phyloP scores from a whole-genome alignment of 2,113 vertebrate species.

The Thunnus maccoyii region DNA sequence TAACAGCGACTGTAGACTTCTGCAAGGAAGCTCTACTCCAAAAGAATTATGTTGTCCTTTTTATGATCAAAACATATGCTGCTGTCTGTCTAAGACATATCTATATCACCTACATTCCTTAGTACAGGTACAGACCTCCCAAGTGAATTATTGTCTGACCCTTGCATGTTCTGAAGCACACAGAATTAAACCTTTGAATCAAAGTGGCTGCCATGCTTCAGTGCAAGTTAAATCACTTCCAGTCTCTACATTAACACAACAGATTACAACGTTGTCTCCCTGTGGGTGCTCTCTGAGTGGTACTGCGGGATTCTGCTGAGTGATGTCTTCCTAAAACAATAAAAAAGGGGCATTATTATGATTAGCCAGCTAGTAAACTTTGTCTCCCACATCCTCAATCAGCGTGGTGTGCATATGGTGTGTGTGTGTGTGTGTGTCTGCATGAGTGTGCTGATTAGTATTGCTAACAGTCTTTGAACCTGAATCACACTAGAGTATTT shows the following conservation, averaged over 20 bases:
- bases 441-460: constrained; percentile 65
- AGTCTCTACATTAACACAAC: constrained; percentile 70
- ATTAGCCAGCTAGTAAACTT: constrained; percentile 79
- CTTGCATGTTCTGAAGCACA: not conserved
- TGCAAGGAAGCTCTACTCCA: not conserved
- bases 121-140: not conserved
- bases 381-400: constrained; percentile 76
- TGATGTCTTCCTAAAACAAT: constrained; percentile 84
- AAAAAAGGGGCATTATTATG: constrained; percentile 82
- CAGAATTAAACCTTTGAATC: constrained; percentile 41
- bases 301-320: constrained; percentile 69
- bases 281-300: constrained; percentile 56
- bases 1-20: not conserved
- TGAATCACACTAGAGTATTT: constrained; percentile 73
- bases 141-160: constrained; percentile 21
- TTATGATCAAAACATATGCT: not conserved
- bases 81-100: constrained; percentile 9
- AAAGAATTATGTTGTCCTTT: not conserved
- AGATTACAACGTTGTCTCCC: constrained; percentile 58
- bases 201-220: constrained; percentile 65
- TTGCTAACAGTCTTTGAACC: constrained; percentile 71
- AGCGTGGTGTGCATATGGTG: constrained; percentile 38
- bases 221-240: constrained; percentile 72
- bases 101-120: not conserved
- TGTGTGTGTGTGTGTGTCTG: constrained; percentile 6